Conservation (phyloP, 2,797 vertebrate species). For the Alauda arvensis region DNA sequence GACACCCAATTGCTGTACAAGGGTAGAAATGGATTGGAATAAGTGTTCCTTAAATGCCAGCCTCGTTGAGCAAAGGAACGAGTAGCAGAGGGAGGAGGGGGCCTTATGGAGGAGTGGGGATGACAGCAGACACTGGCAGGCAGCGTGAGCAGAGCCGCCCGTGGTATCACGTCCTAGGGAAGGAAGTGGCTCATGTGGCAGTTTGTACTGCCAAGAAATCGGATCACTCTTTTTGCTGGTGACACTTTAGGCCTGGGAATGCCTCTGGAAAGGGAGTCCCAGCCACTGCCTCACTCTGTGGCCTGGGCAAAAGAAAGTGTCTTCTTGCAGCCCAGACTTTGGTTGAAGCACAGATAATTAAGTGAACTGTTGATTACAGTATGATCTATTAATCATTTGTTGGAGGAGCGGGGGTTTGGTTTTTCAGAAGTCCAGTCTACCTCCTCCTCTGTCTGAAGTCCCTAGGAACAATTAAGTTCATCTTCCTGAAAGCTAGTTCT, state of each 20-base stretch:
- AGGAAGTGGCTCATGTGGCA: not conserved
- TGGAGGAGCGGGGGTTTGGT: not conserved
- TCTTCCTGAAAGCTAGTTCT: not conserved
- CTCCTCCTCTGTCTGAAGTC: not conserved
- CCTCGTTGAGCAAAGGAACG: conserved; percentile 40
- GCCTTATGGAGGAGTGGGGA: not conserved
- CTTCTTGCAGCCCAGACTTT: not conserved
- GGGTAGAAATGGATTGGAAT: conserved; percentile 65
- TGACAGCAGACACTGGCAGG: not conserved
- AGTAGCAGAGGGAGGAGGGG: conserved; percentile 23
- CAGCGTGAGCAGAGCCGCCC: not conserved
- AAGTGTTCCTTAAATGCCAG: conserved; percentile 68
- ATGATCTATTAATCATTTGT: not conserved
- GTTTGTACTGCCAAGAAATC: conserved; percentile 3
- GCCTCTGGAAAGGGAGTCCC: not conserved
- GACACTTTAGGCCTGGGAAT: not conserved
- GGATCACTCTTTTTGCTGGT: not conserved
- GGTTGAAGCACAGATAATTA: not conserved
- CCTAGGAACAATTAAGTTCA: not conserved
- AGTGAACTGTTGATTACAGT: not conserved
- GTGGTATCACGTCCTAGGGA: not conserved
- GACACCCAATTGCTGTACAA: conserved; percentile 66
- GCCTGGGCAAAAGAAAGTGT: not conserved
- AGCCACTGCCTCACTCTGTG: not conserved
- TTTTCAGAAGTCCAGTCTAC: not conserved